Evolutionary conservation across 2,888 invertebrate species (phyloP), one percentile per base, ranked within the genome.

Genomic region (Limulus polyphemus): DNA sequence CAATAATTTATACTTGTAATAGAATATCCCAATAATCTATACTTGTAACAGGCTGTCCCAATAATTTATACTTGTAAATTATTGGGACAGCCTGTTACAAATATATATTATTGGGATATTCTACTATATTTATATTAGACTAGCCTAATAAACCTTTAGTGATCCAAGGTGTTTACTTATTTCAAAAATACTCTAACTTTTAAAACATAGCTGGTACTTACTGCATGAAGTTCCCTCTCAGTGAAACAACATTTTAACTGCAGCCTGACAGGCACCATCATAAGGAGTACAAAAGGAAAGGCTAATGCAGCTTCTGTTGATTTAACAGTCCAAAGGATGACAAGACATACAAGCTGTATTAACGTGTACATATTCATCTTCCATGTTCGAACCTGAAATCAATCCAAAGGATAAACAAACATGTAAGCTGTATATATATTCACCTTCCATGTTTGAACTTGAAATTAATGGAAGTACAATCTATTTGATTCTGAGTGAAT

Each of bases 341-440:
- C 82, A 70, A 97, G 81, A 71, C 90, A 88, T 3, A 84, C 74
- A 61, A 90, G 77, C 79, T 97, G 97, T 68, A 93, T 83, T 55
- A 85, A 73, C 0, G 97, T 98, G 79, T 85, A 94, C 68, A 90
- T 74, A 79, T 95, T 90, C 93, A 97, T 90, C 78, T 90, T 90
- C 77, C 84, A 82, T 0, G 93, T 90, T 67, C 87, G 87, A 52
- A 95, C 88, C 87, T 87, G 32, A 32, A 32, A 32, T 32, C 3
- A 32, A 32, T 32, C 87, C 93, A 94, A 60, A 97, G 79, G 32
- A 88, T 69, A 1, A 81, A 82, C 70, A 97, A 81, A 71, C 90
- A 88, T 3, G 84, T 74, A 61, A 90, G 77, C 79, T 97, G 97
- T 68, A 93, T 85, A 94, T 68, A 90, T 74, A 79, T 95, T 90